Evolutionary conservation across 2,888 invertebrate species (phyloP).

Genomic region (Athalia rosae): DNA sequence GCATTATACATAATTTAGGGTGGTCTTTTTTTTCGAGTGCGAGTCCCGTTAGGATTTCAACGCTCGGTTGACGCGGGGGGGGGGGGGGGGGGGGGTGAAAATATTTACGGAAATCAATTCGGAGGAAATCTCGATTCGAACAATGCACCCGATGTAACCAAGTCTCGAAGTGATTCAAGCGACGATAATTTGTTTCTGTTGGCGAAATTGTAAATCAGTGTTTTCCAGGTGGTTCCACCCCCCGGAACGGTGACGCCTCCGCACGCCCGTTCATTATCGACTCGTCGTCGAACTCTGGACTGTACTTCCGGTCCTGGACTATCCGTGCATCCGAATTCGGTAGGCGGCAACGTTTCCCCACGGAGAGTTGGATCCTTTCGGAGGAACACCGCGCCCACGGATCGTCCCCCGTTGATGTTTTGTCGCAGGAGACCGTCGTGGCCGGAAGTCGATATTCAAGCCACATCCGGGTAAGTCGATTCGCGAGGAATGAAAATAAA

Average conservation of each 20-base stretch:
- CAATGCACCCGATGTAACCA: no score
- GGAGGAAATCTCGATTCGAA: no score
- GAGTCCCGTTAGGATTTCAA: no score
- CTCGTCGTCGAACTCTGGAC: constrained; percentile 65
- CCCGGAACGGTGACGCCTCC: constrained; percentile 72
- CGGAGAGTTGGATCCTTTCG: constrained; percentile 75
- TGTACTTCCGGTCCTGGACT: constrained; percentile 61
- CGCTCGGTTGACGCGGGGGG: no score
- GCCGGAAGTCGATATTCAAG: constrained; percentile 90
- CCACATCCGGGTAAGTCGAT: constrained; percentile 85
- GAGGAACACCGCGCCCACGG: constrained; percentile 75
- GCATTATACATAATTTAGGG: no score
- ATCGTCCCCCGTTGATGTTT: constrained; percentile 83
- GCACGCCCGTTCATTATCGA: constrained; percentile 63
- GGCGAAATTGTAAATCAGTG: background rate
- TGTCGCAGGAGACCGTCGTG: constrained; percentile 87
- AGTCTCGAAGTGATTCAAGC: no score
- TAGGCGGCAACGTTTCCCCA: constrained; percentile 58
- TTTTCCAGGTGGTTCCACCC: constrained; percentile 69
- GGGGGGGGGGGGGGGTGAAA: no score
- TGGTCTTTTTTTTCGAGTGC: no score
- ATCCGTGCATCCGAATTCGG: constrained; percentile 64
- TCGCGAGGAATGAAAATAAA: background rate
- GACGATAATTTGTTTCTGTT: no score
- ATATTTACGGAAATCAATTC: no score